A percentile compares a stretch with the other conserved stretches of the same genome.
Conservation (phyloP, 2,888 invertebrate species). For the Dryobotodes eremita region DNA sequence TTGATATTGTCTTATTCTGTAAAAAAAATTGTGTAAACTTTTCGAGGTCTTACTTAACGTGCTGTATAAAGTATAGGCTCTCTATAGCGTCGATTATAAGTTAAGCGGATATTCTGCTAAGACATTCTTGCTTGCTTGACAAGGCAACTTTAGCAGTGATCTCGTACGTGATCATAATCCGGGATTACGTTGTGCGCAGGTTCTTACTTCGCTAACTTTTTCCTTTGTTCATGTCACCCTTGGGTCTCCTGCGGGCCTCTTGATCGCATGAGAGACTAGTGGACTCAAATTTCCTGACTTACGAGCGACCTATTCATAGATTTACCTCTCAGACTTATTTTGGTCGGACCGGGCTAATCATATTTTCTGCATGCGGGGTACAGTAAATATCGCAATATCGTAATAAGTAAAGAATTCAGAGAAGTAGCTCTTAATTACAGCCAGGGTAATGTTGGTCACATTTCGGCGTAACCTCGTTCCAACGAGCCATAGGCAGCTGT, state of each 20-base stretch:
- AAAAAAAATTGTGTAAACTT: neutral
- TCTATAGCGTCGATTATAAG: neutral
- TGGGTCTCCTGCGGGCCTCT: neutral
- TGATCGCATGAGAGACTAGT: neutral
- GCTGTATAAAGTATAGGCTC: neutral
- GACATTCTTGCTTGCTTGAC: neutral
- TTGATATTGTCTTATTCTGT: neutral
- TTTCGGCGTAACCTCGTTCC: conserved; percentile 15
- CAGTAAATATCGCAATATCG: neutral
- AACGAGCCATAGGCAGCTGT: neutral
- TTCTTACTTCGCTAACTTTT: neutral
- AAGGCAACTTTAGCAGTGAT: neutral
- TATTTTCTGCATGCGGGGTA: neutral
- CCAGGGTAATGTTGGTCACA: conserved; percentile 1
- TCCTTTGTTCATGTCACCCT: neutral
- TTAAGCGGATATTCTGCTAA: neutral
- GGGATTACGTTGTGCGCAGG: neutral
- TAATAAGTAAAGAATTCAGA: conserved; percentile 10
- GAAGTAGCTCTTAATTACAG: neutral
- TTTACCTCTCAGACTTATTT: neutral
- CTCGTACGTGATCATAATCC: neutral
- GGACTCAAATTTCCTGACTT: neutral
- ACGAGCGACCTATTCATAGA: neutral
- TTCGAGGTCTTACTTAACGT: neutral
- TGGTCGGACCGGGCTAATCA: neutral